Conservation (phyloP, 2,113 vertebrate species). For the Platycercus adscitus region DNA sequence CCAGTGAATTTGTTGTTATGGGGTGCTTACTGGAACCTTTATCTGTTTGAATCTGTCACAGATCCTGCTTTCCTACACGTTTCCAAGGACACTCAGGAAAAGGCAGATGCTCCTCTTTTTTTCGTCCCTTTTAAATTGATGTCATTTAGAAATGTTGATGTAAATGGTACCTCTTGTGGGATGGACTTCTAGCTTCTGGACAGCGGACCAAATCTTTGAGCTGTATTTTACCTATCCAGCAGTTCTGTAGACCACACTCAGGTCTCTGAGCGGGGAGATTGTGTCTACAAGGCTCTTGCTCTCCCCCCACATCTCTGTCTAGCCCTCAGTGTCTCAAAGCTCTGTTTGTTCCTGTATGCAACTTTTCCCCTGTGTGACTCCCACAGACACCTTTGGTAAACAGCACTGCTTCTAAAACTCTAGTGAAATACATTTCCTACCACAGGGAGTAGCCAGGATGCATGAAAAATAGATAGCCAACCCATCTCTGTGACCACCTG, state of each 20-base stretch:
- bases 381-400: not conserved
- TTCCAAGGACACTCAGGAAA: not conserved
- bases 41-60: not conserved
- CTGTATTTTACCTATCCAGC: not conserved
- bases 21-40: not conserved
- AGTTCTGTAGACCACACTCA: not conserved
- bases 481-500: not conserved
- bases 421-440: not conserved
- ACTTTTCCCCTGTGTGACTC: not conserved
- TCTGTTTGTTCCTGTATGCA: not conserved
- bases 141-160: not conserved
- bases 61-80: not conserved
- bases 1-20: not conserved
- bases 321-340: not conserved
- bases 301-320: rapidly evolving
- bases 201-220: rapidly evolving
- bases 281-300: not conserved
- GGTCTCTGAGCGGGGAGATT: rapidly evolving
- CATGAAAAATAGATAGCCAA: not conserved
- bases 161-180: not conserved
- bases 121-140: not conserved
- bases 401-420: not conserved
- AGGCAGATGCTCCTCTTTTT: not conserved
- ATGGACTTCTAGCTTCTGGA: not conserved
- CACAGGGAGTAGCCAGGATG: not conserved